Base-by-base conservation (phyloP, 1,140 invertebrate genomes). In the Rhopalosiphum maidis region DNA sequence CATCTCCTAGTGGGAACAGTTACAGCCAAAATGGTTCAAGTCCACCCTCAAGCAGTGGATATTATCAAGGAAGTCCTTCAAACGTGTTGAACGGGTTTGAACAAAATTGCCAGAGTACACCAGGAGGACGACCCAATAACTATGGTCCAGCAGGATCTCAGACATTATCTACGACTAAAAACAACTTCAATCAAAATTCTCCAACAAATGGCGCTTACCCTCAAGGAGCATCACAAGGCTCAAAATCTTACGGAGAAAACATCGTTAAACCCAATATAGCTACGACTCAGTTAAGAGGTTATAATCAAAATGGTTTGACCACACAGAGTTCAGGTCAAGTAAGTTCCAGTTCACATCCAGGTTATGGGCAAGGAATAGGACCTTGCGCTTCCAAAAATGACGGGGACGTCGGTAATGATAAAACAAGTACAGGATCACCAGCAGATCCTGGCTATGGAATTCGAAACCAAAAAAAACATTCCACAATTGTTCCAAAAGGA, bases 391-490 rank as follows among this genome's bases (percentile, higher is more conserved):
- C n/a, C 4, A 30, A 21, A 18, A 35, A 48, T n/a, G 30, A 22
- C 22, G 30, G 46, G n/a, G 46, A 46, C n/a, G 8, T 48, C 30
- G 9, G 15, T 22, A 30, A 48, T 43, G 37, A 37, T 7, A 41
- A 23, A 25, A 25, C 83, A 41, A 41, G 86, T 87, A 48, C 30
- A 18, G 25, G 30, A 46, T 48, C 46, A 1, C 5, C 43, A 51
- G 8, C n/a, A 54, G 48, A 51, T 8, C 7, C 48, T 35, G 23
- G 88, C 21, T 21, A n/a, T 55, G 51, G 54, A 7, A 37, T 60
- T 60, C 90, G 15, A 22, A 85, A 54, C 6, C 30, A 35, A 85
- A 92, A 92, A 30, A 92, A 23, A 85, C 23, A 92, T 37, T 92
- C 91, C 23, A 92, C 60, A 0, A 7, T 92, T 23, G 91, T 92